Conservation (phyloP, 2,113 vertebrate genomes). For the Mobula hypostoma region DNA sequence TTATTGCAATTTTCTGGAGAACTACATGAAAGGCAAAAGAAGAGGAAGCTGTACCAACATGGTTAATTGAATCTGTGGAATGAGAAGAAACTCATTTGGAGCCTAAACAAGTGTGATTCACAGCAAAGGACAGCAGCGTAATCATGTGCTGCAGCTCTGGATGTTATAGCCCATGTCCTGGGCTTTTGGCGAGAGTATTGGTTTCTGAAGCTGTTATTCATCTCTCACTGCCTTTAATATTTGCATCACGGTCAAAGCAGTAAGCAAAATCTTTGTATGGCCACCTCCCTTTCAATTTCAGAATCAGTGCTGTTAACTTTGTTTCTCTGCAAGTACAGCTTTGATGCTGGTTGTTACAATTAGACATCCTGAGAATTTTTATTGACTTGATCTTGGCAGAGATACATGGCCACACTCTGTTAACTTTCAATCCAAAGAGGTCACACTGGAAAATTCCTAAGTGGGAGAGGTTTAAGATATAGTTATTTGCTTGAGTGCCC, state of each 20-base stretch:
- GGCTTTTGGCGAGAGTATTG: not conserved
- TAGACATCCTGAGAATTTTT: not conserved
- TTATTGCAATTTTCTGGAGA: not conserved
- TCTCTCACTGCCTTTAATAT: not conserved
- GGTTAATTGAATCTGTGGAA: not conserved
- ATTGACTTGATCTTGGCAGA: conserved; percentile 25
- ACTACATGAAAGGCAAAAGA: not conserved
- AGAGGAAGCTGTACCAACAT: not conserved
- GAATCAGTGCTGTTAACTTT: conserved; percentile 15
- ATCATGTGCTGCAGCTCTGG: not conserved
- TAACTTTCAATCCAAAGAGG: not conserved
- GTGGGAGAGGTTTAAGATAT: conserved; percentile 19
- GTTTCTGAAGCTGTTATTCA: not conserved
- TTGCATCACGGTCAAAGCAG: not conserved
- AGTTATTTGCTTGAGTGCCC: not conserved
- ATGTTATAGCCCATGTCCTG: not conserved
- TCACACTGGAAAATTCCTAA: conserved; percentile 9
- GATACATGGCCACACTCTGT: not conserved
- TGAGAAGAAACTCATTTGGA: not conserved
- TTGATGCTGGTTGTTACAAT: conserved; percentile 8
- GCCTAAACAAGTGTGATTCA: not conserved
- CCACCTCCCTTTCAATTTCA: not conserved
- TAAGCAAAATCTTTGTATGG: not conserved
- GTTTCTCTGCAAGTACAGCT: not conserved
- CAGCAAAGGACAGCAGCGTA: too few relatives aligned